phyloP scores from a whole-genome alignment of 2,888 invertebrate genomes.

The Capitulum mitella region DNA sequence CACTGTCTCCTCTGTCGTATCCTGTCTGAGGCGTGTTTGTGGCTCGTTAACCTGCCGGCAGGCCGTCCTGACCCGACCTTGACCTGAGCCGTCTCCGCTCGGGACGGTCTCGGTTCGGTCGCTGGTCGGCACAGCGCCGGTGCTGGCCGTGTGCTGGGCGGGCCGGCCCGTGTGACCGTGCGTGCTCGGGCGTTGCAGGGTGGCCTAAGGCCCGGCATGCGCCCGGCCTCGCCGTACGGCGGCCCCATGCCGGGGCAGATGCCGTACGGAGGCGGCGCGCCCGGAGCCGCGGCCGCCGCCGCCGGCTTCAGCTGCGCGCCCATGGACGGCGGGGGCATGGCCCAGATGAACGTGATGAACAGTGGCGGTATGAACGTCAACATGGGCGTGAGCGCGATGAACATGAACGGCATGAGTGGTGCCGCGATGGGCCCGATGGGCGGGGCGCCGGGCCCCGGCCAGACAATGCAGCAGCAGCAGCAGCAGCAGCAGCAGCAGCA shows the following conservation, averaged over 20 bases:
- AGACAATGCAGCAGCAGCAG: constrained; percentile 29
- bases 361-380: constrained; percentile 32
- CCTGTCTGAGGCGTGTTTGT: too few species aligned
- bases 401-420: constrained; percentile 33
- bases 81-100: too few species aligned
- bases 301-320: constrained; percentile 32
- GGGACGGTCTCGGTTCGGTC: too few species aligned
- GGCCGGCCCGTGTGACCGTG: too few species aligned
- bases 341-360: constrained; percentile 36
- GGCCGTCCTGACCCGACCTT: too few species aligned
- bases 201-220: constrained; percentile 32
- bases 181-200: background rate
- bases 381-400: constrained; percentile 30
- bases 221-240: constrained; percentile 29
- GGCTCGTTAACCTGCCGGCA: too few species aligned
- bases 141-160: too few species aligned
- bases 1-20: too few species aligned
- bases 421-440: constrained; percentile 29
- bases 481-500: constrained; percentile 37
- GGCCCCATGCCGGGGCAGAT: constrained; percentile 32
- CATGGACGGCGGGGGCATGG: constrained; percentile 36
- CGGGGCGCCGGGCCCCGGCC: constrained; percentile 31
- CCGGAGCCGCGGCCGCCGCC: constrained; percentile 45
- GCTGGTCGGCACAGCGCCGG: too few species aligned
- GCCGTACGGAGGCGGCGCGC: constrained; percentile 38